Evolutionary conservation across 2,888 invertebrate genomes (phyloP).

Genomic region (Incurvaria masculella): DNA sequence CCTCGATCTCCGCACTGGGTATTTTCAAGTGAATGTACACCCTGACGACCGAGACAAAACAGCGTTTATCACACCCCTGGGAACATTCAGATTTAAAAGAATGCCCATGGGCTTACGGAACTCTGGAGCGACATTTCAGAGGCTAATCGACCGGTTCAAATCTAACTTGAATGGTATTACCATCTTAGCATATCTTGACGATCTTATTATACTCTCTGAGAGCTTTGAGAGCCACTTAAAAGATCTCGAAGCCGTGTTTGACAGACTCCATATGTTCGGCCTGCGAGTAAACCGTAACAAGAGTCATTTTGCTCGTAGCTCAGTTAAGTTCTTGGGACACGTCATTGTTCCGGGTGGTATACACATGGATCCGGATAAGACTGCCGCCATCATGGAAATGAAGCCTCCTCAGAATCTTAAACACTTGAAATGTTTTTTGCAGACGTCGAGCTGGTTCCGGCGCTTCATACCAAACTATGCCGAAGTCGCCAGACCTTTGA

Average conservation of each 20-base stretch:
- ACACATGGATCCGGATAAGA: constrained; percentile 21
- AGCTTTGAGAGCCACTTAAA: constrained; percentile 4
- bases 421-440: constrained; percentile 20
- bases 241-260: too few relatives aligned
- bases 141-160: constrained; percentile 17
- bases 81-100: constrained; percentile 16
- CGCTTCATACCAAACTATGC: too few relatives aligned
- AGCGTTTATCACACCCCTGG: constrained; percentile 13
- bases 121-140: constrained; percentile 18
- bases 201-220: constrained; percentile 5
- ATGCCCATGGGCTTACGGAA: constrained; percentile 19
- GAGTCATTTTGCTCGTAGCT: constrained; percentile 15
- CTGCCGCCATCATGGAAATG: constrained; percentile 18
- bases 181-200: constrained; percentile 11
- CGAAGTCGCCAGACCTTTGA: constrained; percentile 16
- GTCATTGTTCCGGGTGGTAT: constrained; percentile 19
- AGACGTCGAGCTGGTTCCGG: constrained; percentile 22
- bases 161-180: constrained; percentile 9
- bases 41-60: constrained; percentile 16
- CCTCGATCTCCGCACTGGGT: constrained; percentile 20
- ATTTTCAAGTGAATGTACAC: constrained; percentile 18
- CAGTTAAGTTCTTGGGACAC: constrained; percentile 20
- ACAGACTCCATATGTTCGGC: constrained; percentile 11
- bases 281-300: constrained; percentile 16
- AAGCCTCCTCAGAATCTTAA: constrained; percentile 17